A percentile compares a stretch with the other conserved stretches of the same genome.
phyloP scores from a whole-genome alignment of 2,888 invertebrate genomes.

The Tipula confusa region DNA sequence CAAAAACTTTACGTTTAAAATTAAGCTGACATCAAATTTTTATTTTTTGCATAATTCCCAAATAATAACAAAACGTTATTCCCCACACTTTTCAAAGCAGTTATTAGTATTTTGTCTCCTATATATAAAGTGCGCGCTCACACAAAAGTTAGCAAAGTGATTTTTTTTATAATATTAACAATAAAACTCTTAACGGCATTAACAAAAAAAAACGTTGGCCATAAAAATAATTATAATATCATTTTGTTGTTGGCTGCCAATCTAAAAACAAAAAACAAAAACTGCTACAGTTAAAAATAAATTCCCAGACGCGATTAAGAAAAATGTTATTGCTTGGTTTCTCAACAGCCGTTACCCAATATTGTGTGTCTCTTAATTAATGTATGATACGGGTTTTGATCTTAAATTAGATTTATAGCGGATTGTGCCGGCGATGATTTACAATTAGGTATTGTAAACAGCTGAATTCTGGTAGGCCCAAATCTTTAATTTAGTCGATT shows the following conservation, averaged over 20 bases:
- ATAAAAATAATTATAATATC: neutral
- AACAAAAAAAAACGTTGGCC: neutral
- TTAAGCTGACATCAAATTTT: neutral
- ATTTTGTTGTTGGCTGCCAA: neutral
- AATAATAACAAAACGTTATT: neutral
- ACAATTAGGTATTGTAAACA: no score
- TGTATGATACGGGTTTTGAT: no score
- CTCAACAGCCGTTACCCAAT: no score
- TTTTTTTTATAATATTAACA: neutral
- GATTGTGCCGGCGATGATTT: no score
- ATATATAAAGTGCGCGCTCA: neutral
- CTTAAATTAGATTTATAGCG: no score
- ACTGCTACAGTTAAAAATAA: no score
- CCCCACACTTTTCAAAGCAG: no score
- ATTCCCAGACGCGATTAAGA: no score
- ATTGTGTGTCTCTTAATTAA: no score
- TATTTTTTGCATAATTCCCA: neutral
- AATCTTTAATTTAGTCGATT: no score
- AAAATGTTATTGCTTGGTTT: no score
- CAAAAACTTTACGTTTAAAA: neutral
- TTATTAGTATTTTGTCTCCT: neutral
- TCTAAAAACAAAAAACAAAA: neutral
- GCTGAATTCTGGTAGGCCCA: no score
- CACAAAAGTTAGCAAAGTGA: neutral
- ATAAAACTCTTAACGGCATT: neutral